These are phyloP conservation scores for Hystrix cristata DNA, from an alignment of 2,113 vertebrate genomes.

Conservation along the genomic window DNA sequence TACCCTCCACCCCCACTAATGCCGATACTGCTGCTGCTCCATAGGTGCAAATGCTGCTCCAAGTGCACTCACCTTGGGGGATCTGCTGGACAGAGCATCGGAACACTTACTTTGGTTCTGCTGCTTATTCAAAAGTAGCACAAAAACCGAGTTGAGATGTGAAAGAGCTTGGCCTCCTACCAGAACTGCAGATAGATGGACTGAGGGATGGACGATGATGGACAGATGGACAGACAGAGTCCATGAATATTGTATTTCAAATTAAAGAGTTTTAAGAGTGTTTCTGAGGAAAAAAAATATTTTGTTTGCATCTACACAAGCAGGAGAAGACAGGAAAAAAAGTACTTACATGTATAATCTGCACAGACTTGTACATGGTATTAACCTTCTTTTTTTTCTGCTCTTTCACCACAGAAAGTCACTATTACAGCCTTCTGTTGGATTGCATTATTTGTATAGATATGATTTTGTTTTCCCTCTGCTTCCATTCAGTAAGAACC, in stretches of 20 bases:
- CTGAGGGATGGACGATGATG: neutral
- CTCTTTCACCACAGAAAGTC: neutral
- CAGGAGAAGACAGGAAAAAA: neutral
- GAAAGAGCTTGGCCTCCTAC: neutral
- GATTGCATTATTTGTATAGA: accelerated
- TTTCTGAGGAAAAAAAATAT: neutral
- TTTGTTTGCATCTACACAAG: neutral
- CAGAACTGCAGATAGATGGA: neutral
- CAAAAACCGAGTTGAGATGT: neutral
- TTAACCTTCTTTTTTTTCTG: neutral
- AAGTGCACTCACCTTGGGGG: neutral
- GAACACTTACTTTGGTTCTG: neutral
- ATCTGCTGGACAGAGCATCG: neutral
- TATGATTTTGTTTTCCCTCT: no score
- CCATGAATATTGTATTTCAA: neutral
- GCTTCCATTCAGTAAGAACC: neutral
- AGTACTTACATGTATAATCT: neutral
- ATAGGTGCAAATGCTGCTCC: neutral
- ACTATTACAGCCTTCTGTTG: neutral
- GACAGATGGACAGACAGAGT: neutral
- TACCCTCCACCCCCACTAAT: neutral
- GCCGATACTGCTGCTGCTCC: neutral
- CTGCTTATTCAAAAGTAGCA: neutral
- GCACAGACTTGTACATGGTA: neutral
- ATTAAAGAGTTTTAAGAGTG: neutral